Evolutionary conservation across 2,113 vertebrate species (phyloP).

Genomic region (Pangasianodon hypophthalmus): DNA sequence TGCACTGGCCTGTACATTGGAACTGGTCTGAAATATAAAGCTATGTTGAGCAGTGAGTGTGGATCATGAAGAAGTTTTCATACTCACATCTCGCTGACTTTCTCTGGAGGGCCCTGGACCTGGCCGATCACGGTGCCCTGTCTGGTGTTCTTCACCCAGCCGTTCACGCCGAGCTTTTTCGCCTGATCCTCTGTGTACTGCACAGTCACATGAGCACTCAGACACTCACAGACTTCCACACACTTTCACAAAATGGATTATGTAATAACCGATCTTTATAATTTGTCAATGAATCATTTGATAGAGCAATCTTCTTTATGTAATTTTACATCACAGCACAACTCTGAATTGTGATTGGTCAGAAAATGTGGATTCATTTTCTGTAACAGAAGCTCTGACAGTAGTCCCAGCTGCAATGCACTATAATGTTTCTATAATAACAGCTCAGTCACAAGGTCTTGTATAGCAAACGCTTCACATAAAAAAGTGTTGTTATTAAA

Average conservation of each 20-base stretch:
- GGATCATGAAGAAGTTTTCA: neutral
- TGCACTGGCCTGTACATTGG: neutral
- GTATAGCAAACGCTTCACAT: neutral
- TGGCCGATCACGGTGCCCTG: slow-evolving; percentile 86
- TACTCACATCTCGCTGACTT: slow-evolving; percentile 86
- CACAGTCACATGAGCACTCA: neutral
- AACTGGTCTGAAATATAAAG: neutral
- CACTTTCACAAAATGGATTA: neutral
- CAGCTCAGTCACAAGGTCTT: neutral
- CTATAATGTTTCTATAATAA: neutral
- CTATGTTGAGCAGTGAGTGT: neutral
- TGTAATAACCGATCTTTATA: neutral
- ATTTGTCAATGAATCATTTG: neutral
- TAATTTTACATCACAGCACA: neutral
- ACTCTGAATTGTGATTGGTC: neutral
- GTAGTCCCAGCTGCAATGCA: neutral
- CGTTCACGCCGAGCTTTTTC: slow-evolving; percentile 81
- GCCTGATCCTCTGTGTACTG: slow-evolving; percentile 89
- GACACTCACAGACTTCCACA: neutral
- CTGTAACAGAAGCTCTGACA: neutral
- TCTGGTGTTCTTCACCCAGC: slow-evolving; percentile 91
- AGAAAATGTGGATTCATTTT: neutral
- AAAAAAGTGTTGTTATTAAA: neutral
- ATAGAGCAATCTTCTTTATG: neutral
- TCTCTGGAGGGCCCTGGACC: slow-evolving; percentile 82